Conservation (phyloP, 2,113 vertebrate genomes). For the Macrotis lagotis region DNA sequence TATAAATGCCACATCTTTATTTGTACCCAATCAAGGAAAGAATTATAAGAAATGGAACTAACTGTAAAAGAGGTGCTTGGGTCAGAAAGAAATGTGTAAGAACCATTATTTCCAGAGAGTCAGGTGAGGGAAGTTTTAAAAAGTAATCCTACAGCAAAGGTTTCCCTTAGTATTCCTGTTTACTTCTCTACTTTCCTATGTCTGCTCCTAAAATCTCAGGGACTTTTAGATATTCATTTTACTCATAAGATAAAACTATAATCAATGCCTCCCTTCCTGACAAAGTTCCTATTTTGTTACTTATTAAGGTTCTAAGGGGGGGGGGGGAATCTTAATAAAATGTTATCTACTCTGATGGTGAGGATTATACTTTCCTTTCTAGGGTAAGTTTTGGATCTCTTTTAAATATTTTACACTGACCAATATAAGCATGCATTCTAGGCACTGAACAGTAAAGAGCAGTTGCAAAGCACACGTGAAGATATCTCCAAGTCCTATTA, state of each 20-base stretch:
- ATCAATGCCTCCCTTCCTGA: background rate
- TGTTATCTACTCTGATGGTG: background rate
- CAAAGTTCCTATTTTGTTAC: too few species aligned
- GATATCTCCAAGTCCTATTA: background rate
- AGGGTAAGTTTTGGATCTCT: background rate
- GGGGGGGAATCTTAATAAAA: too few species aligned
- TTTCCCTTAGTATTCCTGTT: conserved; percentile 67
- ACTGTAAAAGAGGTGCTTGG: background rate
- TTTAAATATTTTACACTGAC: background rate
- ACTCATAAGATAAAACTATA: background rate
- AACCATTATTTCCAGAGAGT: background rate
- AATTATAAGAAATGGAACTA: background rate
- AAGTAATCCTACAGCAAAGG: accelerated
- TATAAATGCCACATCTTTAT: background rate
- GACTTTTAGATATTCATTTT: conserved; percentile 41
- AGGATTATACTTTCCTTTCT: background rate
- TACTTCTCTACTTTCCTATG: background rate
- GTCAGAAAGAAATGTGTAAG: background rate
- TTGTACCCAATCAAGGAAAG: background rate
- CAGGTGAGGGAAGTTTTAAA: background rate
- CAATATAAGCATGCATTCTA: background rate
- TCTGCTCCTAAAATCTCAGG: background rate
- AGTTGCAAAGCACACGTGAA: background rate
- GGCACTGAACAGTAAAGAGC: background rate
- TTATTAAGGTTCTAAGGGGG: background rate